Conservation (phyloP, 1,140 invertebrate species). For the Nephotettix cincticeps region DNA sequence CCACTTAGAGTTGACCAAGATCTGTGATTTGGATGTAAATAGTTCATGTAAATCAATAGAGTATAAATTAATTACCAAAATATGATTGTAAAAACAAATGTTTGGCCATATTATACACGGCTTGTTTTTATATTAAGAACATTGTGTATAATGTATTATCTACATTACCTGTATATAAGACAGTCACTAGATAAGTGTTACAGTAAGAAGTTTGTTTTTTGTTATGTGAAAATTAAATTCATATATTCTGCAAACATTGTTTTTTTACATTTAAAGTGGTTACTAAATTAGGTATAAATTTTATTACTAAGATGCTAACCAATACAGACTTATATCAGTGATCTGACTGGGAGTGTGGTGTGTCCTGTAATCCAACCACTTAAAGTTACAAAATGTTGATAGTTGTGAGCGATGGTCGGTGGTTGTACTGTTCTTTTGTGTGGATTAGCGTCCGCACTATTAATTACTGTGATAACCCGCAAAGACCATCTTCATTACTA, state of each 20-base stretch:
- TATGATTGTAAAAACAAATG: constrained; percentile 8
- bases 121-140: constrained; percentile 27
- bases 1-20: constrained; percentile 17
- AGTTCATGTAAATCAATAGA: background rate
- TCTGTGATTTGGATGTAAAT: constrained; percentile 20
- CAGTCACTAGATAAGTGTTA: constrained; percentile 27
- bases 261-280: too few relatives aligned
- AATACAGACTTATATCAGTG: too few relatives aligned
- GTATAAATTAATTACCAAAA: constrained; percentile 5
- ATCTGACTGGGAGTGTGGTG: too few relatives aligned
- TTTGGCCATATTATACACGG: constrained; percentile 1
- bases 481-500: too few relatives aligned
- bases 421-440: too few relatives aligned
- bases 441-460: too few relatives aligned
- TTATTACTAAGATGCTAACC: too few relatives aligned
- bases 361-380: too few relatives aligned
- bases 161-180: background rate
- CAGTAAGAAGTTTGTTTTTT: constrained; percentile 1
- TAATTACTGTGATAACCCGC: too few relatives aligned
- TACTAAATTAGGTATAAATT: too few relatives aligned
- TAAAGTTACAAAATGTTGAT: too few relatives aligned
- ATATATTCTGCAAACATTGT: constrained; percentile 4
- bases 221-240: constrained; percentile 22
- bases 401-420: too few relatives aligned
- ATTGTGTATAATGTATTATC: constrained; percentile 20